Evolutionary conservation across 1,140 invertebrate species (phyloP), one percentile per base, ranked within the genome.

Genomic region (Bactericera cockerelli): DNA sequence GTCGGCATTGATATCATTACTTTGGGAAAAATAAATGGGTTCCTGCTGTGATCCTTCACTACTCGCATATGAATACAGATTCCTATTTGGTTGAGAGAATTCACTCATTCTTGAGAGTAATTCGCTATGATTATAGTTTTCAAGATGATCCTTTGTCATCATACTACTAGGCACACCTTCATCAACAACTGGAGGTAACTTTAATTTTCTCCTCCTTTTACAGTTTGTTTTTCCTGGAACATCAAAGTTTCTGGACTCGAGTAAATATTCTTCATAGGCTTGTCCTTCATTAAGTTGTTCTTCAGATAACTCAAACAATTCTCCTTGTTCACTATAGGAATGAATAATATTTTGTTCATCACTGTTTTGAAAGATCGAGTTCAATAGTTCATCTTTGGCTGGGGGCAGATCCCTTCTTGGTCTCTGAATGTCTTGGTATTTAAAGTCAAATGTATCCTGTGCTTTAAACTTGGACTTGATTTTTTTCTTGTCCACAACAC

Each of bases 361-460:
- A 31, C 28, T 31, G 19, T 49, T n/a, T n/a, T 6, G 42, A n/a
- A 49, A 8, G 42, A 62, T 62, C 56, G 36, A 28, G 14, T 61
- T 55, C 24, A 62, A 21, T 56, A 75, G 70, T 16, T 68, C 66
- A 49, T 65, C 62, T 24, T 70, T 65, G 24, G 65, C 65, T 33
- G 71, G 10, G 16, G 53, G 42, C 19, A 49, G 22, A 22, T 49
- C 22, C 22, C n/a, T 49, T 36, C 33, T 36, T 3, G 19, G 3
- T 16, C n/a, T 49, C 42, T 19, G 6, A 49, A 6, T 22, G 4
- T 49, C 42, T 49, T 49, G 4, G 19, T 6, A 49, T 6, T 49
- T 3, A 49, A 49, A 49, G 3, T 49, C 3, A n/a, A 49, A 49
- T 19, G 22, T 49, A 6, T n/a, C 42, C 19, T 22, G 6, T 49